phyloP scores from a whole-genome alignment of 2,888 invertebrate species.

The Harpagoxenus sublaevis region DNA sequence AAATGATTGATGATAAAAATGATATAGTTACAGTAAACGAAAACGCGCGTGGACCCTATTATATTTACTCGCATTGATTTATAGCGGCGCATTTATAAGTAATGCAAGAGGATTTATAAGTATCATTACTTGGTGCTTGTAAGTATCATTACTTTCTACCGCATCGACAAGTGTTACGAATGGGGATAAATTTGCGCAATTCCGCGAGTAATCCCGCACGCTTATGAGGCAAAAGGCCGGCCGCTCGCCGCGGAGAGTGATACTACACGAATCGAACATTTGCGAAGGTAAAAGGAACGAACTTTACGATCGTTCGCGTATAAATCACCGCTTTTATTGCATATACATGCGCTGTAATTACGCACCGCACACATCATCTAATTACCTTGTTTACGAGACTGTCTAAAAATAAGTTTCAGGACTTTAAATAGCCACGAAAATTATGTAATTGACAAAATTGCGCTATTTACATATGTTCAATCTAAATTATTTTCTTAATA shows the following conservation, averaged over 20 bases:
- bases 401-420: conserved; percentile 23
- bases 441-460: background rate
- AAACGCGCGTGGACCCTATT: background rate
- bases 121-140: conserved; percentile 33
- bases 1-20: background rate
- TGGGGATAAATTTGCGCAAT: conserved; percentile 47
- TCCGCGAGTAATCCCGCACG: conserved; percentile 27
- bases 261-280: conserved; percentile 36
- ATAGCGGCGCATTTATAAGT: background rate
- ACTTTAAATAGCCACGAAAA: conserved; percentile 4
- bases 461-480: conserved; percentile 10
- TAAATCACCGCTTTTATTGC: conserved; percentile 15
- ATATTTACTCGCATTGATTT: conserved; percentile 32
- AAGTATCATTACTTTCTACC: conserved; percentile 37
- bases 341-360: background rate
- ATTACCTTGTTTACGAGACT: conserved; percentile 7
- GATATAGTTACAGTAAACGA: background rate
- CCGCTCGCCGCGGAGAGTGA: conserved; percentile 19
- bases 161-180: conserved; percentile 52
- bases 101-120: conserved; percentile 27
- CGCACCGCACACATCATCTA: background rate
- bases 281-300: conserved; percentile 29
- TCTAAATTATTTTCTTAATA: background rate
- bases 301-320: conserved; percentile 30
- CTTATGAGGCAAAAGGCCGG: conserved; percentile 16